phyloP scores from a whole-genome alignment of 1,140 invertebrate species.

The Paraescarpia echinospica region DNA sequence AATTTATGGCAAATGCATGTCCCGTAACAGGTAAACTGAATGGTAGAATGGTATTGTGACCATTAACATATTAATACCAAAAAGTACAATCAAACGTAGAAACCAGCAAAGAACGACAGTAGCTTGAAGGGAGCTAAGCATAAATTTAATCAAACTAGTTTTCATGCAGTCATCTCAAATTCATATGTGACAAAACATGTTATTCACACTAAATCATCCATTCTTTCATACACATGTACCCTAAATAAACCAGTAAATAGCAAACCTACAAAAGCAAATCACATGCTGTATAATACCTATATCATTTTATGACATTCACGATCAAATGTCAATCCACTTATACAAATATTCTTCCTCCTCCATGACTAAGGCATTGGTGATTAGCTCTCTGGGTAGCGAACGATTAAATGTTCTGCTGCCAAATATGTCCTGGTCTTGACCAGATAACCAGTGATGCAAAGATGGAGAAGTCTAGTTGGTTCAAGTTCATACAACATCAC shows the following conservation, averaged over 20 bases:
- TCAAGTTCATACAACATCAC: slow-evolving; percentile 32
- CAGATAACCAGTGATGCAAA: not conserved
- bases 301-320: not conserved
- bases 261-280: not conserved
- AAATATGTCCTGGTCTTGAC: not conserved
- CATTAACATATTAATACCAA: not conserved
- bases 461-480: not conserved
- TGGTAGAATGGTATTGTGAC: too few species aligned
- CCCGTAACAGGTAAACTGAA: too few species aligned
- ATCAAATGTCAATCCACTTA: not conserved
- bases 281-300: not conserved
- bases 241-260: not conserved
- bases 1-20: not conserved
- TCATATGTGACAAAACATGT: not conserved
- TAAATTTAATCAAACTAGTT: slow-evolving; percentile 1
- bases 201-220: not conserved
- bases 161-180: not conserved
- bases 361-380: not conserved
- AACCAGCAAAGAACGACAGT: too few species aligned
- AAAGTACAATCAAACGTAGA: not conserved
- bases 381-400: not conserved
- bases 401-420: too few species aligned
- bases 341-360: not conserved
- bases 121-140: not conserved
- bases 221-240: not conserved